Evolutionary conservation across 2,113 vertebrate species (phyloP), one percentile per base, ranked within the genome.

Genomic region (Bujurquina vittata): DNA sequence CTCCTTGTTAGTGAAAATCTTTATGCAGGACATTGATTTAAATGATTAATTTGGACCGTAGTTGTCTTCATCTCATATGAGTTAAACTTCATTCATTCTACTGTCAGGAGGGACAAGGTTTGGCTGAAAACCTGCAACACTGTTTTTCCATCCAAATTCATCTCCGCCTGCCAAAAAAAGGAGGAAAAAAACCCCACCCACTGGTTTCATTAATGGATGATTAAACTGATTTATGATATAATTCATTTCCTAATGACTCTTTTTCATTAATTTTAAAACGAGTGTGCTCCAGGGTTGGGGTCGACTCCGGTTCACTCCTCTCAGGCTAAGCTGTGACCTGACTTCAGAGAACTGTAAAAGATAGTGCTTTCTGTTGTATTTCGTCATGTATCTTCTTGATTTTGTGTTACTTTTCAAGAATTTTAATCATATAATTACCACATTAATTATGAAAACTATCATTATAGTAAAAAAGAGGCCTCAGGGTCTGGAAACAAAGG

Each of bases 151-250:
- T 65, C 43, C 33, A 57, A 22, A 31, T 56, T 54, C 26, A 35
- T 62, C 56, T 12, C 43, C 46, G 31, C 73, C 63, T 58, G 81
- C 77, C 80, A 60, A 84, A 54, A 77, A 35, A 18, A 33, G 15
- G 40, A 14, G 60, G 15, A 84, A 49, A 46, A 77, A 80, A 20
- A 26, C 26, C 43, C 33, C 57, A 2, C 55, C 77, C 3, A 5
- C 31, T 62, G 29, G 3, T 73, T 79, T 91, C 55, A 89, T 88
- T 80, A 81, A 56, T 62, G 82, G 29, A 63, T 79, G 73, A 90
- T 89, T 84, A 89, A 85, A 91, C 23, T 90, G 84, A 92, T 87
- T 90, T 74, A 80, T 85, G 40, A 40, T 77, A 54, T 78, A 55
- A 84, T 82, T 80, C 33, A 76, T 79, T 81, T 80, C 78, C 82